Evolutionary conservation across 2,113 vertebrate genomes (phyloP).

Genomic region (Odontophorus gujanensis): DNA sequence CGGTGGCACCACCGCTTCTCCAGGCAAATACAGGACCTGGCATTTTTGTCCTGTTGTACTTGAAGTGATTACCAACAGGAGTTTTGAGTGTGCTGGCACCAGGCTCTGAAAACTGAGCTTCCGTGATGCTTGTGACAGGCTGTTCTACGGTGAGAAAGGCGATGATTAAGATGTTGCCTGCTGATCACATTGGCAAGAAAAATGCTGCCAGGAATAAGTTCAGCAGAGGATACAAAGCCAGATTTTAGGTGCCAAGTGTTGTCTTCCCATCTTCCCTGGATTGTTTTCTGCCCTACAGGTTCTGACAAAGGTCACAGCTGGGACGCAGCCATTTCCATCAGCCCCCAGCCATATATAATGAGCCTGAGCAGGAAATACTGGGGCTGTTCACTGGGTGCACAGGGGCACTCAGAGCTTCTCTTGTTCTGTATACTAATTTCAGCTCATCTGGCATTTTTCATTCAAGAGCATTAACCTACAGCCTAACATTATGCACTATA

Average conservation of each 20-base stretch:
- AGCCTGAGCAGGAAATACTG: background rate
- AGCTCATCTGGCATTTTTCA: constrained; percentile 17
- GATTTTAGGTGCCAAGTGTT: background rate
- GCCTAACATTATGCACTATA: constrained; percentile 2
- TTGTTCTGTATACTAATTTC: background rate
- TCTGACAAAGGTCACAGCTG: background rate
- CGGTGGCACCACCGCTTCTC: too few species aligned
- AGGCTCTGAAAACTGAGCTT: background rate
- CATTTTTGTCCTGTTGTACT: too few species aligned
- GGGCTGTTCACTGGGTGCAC: background rate
- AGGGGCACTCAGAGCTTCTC: background rate
- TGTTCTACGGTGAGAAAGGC: background rate
- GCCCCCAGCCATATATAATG: fast-evolving
- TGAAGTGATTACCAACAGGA: background rate
- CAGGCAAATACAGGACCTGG: too few species aligned
- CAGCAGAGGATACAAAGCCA: background rate
- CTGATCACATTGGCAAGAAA: background rate
- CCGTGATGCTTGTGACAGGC: fast-evolving
- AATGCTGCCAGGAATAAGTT: background rate
- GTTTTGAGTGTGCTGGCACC: background rate
- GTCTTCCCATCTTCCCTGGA: background rate
- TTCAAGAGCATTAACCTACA: constrained; percentile 35
- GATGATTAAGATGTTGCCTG: background rate
- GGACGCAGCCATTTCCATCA: background rate
- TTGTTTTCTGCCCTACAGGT: background rate